Conservation (phyloP, 2,113 vertebrate species). For the Pungitius pungitius region DNA sequence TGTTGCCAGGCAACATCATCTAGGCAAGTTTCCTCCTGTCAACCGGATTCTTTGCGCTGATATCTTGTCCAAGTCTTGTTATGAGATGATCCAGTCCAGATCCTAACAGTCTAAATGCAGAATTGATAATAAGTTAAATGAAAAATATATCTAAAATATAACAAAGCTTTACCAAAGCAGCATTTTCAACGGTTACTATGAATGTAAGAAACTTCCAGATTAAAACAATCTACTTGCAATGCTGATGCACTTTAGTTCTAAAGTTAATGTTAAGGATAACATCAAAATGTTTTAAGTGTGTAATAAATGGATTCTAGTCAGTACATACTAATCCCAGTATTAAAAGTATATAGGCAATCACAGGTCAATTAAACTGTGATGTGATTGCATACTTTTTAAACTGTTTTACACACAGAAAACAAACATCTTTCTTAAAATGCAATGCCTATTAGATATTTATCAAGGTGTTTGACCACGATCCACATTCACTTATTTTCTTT, state of each 20-base stretch:
- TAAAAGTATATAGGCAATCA: background rate
- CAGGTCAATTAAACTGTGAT: background rate
- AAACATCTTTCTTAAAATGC: background rate
- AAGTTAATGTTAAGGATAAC: background rate
- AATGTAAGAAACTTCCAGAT: background rate
- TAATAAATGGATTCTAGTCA: background rate
- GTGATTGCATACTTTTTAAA: background rate
- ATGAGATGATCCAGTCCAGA: conserved; percentile 38
- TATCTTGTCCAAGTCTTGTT: conserved; percentile 22
- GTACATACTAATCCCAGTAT: background rate
- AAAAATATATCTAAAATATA: background rate
- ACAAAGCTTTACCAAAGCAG: background rate
- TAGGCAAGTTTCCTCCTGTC: conserved; percentile 41
- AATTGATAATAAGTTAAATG: background rate
- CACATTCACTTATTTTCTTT: background rate
- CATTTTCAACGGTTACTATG: background rate
- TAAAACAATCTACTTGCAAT: background rate
- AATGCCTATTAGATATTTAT: background rate
- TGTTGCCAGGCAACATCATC: conserved; percentile 69
- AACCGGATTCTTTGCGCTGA: conserved; percentile 26
- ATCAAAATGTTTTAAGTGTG: background rate
- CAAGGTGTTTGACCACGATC: background rate
- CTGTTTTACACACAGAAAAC: background rate
- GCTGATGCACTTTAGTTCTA: background rate
- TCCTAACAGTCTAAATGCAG: background rate